These are phyloP conservation scores for Mechanitis messenoides DNA, from an alignment of 2,888 invertebrate genomes.

Conservation along the genomic window DNA sequence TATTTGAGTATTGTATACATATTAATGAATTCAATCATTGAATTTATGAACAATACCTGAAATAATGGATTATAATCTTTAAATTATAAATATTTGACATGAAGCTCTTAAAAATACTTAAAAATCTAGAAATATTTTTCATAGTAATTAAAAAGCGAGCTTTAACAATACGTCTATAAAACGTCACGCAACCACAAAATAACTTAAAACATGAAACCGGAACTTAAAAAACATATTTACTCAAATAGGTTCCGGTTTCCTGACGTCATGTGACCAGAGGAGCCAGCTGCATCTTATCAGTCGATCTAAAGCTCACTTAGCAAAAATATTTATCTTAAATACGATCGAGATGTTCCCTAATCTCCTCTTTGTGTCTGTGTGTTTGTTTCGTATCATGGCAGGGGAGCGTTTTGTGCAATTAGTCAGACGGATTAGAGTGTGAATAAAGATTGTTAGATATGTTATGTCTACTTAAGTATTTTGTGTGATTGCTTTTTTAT, in stretches of 20 bases:
- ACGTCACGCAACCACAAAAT: background rate
- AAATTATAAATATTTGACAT: no score
- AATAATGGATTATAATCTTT: no score
- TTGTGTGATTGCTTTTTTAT: slow-evolving; percentile 44
- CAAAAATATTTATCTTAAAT: slow-evolving; percentile 74
- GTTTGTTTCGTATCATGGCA: slow-evolving; percentile 60
- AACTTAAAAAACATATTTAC: background rate
- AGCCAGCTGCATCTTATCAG: slow-evolving; percentile 65
- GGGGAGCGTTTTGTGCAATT: slow-evolving; percentile 70
- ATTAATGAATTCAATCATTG: no score
- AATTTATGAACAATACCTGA: no score
- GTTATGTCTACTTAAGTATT: slow-evolving; percentile 37
- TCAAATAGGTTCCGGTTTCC: slow-evolving; percentile 8
- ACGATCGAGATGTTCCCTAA: slow-evolving; percentile 71
- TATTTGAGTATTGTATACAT: no score
- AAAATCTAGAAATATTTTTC: no score
- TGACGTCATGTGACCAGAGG: slow-evolving; percentile 12
- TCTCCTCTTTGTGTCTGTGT: slow-evolving; percentile 65
- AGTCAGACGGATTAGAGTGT: slow-evolving; percentile 60
- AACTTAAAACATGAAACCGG: background rate
- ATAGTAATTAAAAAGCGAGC: no score
- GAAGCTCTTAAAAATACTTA: no score
- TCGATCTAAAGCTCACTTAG: slow-evolving; percentile 72
- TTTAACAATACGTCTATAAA: no score
- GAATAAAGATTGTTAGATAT: slow-evolving; percentile 46